These are phyloP conservation scores for Patella ulyssiponensis DNA, from an alignment of 2,888 invertebrate genomes.

Conservation along the genomic window DNA sequence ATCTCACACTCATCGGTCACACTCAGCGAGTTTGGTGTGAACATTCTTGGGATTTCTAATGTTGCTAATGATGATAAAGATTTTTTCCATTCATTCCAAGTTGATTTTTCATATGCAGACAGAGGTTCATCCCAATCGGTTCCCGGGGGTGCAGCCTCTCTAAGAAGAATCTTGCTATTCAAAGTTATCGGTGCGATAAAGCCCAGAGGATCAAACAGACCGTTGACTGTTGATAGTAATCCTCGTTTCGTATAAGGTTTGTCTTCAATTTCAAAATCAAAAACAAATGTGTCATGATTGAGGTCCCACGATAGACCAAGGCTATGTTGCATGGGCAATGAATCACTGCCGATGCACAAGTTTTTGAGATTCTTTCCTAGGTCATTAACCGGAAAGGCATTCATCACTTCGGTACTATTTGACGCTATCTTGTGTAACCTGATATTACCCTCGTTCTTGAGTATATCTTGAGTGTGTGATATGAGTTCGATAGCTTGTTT, in stretches of 20 bases:
- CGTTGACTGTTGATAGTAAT: constrained; percentile 15
- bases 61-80: background rate
- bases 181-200: constrained; percentile 15
- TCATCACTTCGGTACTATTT: constrained; percentile 9
- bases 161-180: constrained; percentile 9
- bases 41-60: background rate
- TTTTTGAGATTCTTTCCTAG: constrained; percentile 14
- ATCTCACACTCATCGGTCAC: background rate
- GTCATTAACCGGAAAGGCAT: constrained; percentile 8
- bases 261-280: background rate
- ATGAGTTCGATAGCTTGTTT: background rate
- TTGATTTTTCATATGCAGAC: background rate
- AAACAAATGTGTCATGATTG: constrained; percentile 6
- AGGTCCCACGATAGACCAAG: constrained; percentile 14
- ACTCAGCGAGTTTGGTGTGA: background rate
- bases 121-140: constrained; percentile 23
- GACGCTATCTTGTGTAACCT: constrained; percentile 13
- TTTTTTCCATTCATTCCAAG: constrained; percentile 11
- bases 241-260: constrained; percentile 13
- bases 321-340: constrained; percentile 14
- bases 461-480: background rate
- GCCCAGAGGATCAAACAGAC: constrained; percentile 21
- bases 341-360: background rate
- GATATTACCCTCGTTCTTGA: background rate
- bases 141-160: background rate